Conservation (phyloP, 30 jellyfish, hydroid and myxozoan species). For the Sanderia malayensis region DNA sequence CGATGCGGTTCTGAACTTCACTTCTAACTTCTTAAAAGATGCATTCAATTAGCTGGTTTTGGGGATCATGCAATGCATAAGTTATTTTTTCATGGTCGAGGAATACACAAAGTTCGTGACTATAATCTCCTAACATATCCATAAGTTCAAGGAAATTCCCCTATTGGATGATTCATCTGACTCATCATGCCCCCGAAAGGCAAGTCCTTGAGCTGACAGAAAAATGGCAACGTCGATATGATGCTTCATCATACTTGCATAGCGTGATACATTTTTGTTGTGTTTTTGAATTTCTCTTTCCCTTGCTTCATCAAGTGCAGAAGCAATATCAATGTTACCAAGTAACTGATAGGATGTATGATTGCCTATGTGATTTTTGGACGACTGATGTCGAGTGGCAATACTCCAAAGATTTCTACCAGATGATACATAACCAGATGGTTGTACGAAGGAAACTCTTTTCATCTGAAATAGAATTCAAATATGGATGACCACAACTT, state of each 20-base stretch:
- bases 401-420: background rate
- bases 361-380: background rate
- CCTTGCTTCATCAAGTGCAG: slow-evolving; percentile 20
- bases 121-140: too few species aligned
- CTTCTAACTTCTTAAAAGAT: slow-evolving; percentile 30
- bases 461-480: background rate
- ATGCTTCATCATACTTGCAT: too few species aligned
- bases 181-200: too few species aligned
- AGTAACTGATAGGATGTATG: slow-evolving; percentile 3
- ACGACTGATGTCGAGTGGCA: background rate
- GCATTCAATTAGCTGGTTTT: too few species aligned
- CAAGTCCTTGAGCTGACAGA: too few species aligned
- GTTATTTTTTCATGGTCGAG: too few species aligned
- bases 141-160: too few species aligned
- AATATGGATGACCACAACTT: too few species aligned
- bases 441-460: background rate
- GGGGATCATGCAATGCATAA: too few species aligned
- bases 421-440: background rate
- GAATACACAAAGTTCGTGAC: slow-evolving; percentile 7
- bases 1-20: slow-evolving; percentile 22
- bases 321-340: slow-evolving; percentile 10
- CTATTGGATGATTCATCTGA: too few species aligned
- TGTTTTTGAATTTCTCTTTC: background rate
- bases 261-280: too few species aligned
- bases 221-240: too few species aligned